Base-by-base conservation (phyloP, 2,888 invertebrate species). In the Prostheceraeus crozeri region DNA sequence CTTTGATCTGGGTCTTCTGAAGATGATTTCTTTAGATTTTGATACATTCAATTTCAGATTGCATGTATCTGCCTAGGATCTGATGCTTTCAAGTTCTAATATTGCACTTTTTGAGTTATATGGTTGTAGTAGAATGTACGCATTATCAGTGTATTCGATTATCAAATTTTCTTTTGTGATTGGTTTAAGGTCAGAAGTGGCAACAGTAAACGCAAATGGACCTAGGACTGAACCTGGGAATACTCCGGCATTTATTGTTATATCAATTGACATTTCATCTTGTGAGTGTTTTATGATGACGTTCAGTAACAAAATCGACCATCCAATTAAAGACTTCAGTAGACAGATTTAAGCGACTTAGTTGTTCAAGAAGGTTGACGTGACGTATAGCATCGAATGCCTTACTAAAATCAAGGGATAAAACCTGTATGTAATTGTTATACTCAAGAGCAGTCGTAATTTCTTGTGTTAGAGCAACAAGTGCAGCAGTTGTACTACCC, bases 151-250 rank as follows among this genome's bases (percentile, higher is more conserved):
- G 48, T 48, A 48, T 28, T 48, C 27, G 19, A 48, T 28, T 25
- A 48, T 23, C 23, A 28, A 48, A 21, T 48, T 48, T 25, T 8
- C 14, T 6, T 4, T 10, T 23, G 27, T 28, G 23, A 28, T 28
- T 48, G 14, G 48, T 6, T 48, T 48, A 19, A 48, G 48, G 27
- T 48, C 23, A 28, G 48, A 48, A 23, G 48, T 28, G 23, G 48
- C 27, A 25, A 48, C 48, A 25, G 48, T 25, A 28, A 48, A 48
- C 27, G 48, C 27, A 48, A 48, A 48, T n/a, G 23, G 48, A 14
- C 48, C 48, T 48, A 48, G 23, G 48, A 28, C 48, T 23, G 48
- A 48, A 28, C 48, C 48, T 48, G 23, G 48, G 48, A 48, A 25
- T 23, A 48, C 48, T 25, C 48, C 48, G 25, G 48, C 48, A 28